Percentiles rank a stretch among this genome's conserved stretches.
Evolutionary conservation across 2,797 vertebrate species (phyloP).

Genomic region (Anguilla pacifica): DNA sequence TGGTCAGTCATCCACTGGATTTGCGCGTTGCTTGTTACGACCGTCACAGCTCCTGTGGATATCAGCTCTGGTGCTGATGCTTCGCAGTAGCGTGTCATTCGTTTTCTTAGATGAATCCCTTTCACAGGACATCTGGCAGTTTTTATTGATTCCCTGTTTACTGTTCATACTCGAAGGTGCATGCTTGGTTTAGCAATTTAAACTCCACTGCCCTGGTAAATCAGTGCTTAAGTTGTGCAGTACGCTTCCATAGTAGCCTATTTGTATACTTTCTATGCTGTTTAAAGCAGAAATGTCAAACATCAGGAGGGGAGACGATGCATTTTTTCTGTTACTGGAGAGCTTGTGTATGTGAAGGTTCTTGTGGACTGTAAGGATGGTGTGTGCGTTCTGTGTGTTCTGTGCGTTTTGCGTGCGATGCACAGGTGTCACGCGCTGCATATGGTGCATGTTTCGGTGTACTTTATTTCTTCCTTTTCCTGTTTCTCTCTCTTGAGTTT

Average conservation of each 20-base stretch:
- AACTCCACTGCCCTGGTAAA: background rate
- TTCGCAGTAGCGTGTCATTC: background rate
- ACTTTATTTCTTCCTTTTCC: conserved; percentile 46
- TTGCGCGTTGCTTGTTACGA: background rate
- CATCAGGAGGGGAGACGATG: background rate
- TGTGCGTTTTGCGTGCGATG: background rate
- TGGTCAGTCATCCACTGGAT: background rate
- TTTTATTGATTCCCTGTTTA: background rate
- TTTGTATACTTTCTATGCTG: background rate
- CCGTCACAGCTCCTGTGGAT: background rate
- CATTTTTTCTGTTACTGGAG: background rate
- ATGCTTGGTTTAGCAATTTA: background rate
- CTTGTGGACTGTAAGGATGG: background rate
- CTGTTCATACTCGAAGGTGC: background rate
- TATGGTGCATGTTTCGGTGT: conserved; percentile 36
- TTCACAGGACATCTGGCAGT: background rate
- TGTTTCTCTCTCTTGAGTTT: conserved; percentile 64
- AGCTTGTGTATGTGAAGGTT: background rate
- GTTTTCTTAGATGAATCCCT: background rate
- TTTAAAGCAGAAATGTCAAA: background rate
- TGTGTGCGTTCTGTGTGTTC: background rate
- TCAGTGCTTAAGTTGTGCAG: background rate
- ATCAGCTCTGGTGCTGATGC: background rate
- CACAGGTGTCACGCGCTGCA: conserved; percentile 59
- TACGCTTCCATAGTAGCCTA: background rate